Evolutionary conservation across 1,140 invertebrate species (phyloP).

Genomic region (Acromyrmex heyeri): DNA sequence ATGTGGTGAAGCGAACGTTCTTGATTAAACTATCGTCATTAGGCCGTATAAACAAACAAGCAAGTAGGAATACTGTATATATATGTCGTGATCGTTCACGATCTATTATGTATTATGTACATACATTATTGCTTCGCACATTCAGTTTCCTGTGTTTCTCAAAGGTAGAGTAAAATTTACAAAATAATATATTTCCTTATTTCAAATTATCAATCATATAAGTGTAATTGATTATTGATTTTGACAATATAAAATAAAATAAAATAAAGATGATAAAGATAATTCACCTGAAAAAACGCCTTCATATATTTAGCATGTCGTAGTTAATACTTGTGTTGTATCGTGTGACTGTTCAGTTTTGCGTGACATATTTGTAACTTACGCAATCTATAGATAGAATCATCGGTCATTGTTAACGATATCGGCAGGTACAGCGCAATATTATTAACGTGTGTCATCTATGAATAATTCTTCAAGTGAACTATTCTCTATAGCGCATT

Average conservation of each 20-base stretch:
- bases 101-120: neutral
- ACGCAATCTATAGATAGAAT: neutral
- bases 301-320: neutral
- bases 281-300: neutral
- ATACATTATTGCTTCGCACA: neutral
- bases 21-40: slow-evolving; percentile 50
- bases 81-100: neutral
- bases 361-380: slow-evolving; percentile 9
- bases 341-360: slow-evolving; percentile 2
- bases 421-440: neutral
- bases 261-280: neutral
- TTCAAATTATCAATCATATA: neutral
- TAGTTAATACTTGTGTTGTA: neutral
- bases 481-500: neutral
- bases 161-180: neutral
- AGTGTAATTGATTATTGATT: neutral
- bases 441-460: neutral
- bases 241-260: neutral
- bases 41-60: slow-evolving; percentile 13
- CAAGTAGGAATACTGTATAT: neutral
- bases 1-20: slow-evolving; percentile 23
- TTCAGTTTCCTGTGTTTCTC: neutral
- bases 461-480: slow-evolving; percentile 9
- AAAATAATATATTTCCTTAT: neutral
- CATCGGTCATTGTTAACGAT: slow-evolving; percentile 35